These are phyloP conservation scores for Thamnaconus septentrionalis DNA, from an alignment of 2,113 vertebrate genomes.

Conservation along the genomic window DNA sequence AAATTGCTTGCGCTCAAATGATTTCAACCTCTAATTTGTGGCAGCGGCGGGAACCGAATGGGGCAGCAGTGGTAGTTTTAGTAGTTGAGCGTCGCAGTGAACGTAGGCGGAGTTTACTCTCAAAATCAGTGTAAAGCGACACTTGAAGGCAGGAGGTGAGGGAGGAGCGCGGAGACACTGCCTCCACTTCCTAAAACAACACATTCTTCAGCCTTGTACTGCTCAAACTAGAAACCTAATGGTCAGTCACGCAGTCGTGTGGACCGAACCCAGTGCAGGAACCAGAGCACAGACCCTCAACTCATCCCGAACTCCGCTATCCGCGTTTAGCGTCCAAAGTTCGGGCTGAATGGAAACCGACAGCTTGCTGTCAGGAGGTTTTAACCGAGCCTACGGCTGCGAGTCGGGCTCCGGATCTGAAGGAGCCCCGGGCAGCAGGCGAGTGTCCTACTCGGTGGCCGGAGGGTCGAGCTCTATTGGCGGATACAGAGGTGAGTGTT, in stretches of 20 bases:
- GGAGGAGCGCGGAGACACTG: constrained; percentile 9
- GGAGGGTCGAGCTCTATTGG: constrained; percentile 9
- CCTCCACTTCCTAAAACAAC: too few species aligned
- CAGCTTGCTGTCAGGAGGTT: constrained; percentile 49
- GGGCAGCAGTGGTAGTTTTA: too few species aligned
- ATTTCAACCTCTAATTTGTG: too few species aligned
- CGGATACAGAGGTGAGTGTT: background rate
- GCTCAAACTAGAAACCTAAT: too few species aligned
- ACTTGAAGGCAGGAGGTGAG: background rate
- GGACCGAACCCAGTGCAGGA: too few species aligned
- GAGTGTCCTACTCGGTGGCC: constrained; percentile 30
- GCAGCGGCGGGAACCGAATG: too few species aligned
- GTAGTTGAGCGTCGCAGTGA: too few species aligned
- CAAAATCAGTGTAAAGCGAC: constrained; percentile 28
- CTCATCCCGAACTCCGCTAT: too few species aligned
- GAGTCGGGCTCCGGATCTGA: background rate
- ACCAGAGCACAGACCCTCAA: background rate
- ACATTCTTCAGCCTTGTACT: too few species aligned
- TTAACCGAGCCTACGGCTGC: constrained; percentile 50
- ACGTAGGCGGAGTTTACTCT: constrained; percentile 29
- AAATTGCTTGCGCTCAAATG: too few species aligned
- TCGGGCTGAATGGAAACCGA: constrained; percentile 66
- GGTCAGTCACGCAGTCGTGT: too few species aligned
- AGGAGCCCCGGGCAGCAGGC: background rate
- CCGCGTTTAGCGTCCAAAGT: background rate